Percentiles rank a stretch among this genome's conserved stretches.
Evolutionary conservation across 1,140 invertebrate genomes (phyloP).

Genomic region (Dufourea novaeangliae): DNA sequence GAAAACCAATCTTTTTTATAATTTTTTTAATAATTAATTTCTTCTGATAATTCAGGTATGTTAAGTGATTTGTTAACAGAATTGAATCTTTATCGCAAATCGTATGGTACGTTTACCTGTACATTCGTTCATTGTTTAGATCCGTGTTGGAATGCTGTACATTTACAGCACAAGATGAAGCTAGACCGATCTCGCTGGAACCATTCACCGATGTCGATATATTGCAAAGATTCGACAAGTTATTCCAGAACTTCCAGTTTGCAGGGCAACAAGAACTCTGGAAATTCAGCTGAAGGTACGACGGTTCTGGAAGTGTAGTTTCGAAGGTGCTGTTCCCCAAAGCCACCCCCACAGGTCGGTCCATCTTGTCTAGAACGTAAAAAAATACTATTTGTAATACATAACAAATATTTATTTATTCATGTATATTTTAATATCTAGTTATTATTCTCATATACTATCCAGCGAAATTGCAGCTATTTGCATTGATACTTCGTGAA

Average conservation of each 20-base stretch:
- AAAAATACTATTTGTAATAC: neutral
- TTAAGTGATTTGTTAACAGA: no score
- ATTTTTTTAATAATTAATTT: no score
- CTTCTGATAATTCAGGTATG: no score
- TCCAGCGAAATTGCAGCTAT: no score
- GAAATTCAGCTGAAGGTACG: slow-evolving; percentile 29
- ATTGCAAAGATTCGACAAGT: slow-evolving; percentile 23
- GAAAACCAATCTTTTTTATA: no score
- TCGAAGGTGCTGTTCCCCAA: slow-evolving; percentile 57
- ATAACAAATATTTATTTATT: neutral
- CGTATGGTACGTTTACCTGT: slow-evolving; percentile 52
- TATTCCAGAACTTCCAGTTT: slow-evolving; percentile 45
- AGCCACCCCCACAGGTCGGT: slow-evolving; percentile 25
- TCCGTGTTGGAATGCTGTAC: slow-evolving; percentile 42
- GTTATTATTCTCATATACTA: neutral
- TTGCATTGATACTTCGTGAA: no score
- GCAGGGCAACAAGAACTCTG: slow-evolving; percentile 33
- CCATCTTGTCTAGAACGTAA: slow-evolving; percentile 36
- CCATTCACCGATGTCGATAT: neutral
- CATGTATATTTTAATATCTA: neutral
- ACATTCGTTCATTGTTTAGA: slow-evolving; percentile 53
- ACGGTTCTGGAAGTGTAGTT: slow-evolving; percentile 50
- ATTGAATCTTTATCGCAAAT: neutral
- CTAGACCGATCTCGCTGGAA: slow-evolving; percentile 11
- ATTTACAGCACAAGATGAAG: slow-evolving; percentile 16